Evolutionary conservation across 2,113 vertebrate species (phyloP), one percentile per base, ranked within the genome.

Genomic region (Athene cunicularia): DNA sequence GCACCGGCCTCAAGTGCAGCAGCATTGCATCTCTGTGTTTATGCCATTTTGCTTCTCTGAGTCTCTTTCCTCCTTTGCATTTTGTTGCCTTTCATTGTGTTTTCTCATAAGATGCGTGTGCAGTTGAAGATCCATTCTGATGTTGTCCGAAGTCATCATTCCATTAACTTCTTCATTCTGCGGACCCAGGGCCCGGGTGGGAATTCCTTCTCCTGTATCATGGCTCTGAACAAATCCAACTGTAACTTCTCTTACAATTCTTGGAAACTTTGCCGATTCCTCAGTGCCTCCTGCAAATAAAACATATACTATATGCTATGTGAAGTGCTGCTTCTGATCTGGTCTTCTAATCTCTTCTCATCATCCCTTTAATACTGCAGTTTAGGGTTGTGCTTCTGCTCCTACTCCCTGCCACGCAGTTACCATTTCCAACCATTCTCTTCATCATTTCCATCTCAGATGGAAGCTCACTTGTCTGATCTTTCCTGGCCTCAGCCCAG

Each of bases 11-110:
- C 26, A 22, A 35, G 37, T 7, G 28, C 9, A 5, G 33, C 52
- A 50, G 24, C 8, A 18, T 28, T 2, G 0, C 11, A 15, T 47
- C 18, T 2, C 9, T 19, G 35, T 45, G 14, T 26, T 64, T 41
- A 26, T 68, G 67, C 33, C n/a, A 23, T 63, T 70, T 87, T 59
- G 39, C 55, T 47, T 80, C 47, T 64, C 66, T 53, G 49, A 83
- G 43, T 30, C 12, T 58, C 49, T 71, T 79, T 74, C n/a, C 24
- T 52, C 37, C 39, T 77, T 73, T 56, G 7, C 21, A 5, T 71
- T 80, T 59, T 58, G 35, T 30, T 77, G 37, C 33, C 9, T 39
- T 49, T 50, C 63, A 11, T 32, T n/a, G 8, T 75, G 20, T 59
- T 80, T 63, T 45, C 20, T 50, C 8, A 1, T 37, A n/a, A 67